Percentiles rank a stretch among this genome's conserved stretches.
phyloP scores from a whole-genome alignment of 1,140 invertebrate species.

The Pomacea maculata region DNA sequence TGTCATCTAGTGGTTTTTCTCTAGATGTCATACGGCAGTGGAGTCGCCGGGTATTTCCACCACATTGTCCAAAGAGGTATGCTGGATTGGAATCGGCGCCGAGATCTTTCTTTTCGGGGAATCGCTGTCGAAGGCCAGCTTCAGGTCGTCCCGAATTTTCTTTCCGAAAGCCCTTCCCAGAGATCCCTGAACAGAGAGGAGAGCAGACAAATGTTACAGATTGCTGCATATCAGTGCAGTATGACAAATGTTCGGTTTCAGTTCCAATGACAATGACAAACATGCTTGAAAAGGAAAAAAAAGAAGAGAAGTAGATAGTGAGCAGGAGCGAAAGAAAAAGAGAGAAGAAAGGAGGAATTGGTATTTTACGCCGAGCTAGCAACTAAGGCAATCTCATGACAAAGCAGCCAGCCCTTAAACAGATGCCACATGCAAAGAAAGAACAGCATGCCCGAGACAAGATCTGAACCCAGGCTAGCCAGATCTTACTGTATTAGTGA shows the following conservation, averaged over 20 bases:
- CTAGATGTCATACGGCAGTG: background rate
- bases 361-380: too few species aligned
- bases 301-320: too few species aligned
- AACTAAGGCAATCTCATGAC: too few species aligned
- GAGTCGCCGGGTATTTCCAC: constrained; percentile 24
- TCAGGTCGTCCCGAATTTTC: constrained; percentile 70
- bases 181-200: constrained; percentile 72
- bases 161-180: constrained; percentile 79
- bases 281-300: too few species aligned
- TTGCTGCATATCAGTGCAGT: too few species aligned
- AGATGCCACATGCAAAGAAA: too few species aligned
- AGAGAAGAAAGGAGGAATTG: too few species aligned
- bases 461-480: background rate
- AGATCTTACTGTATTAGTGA: background rate
- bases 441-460: background rate
- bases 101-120: constrained; percentile 41
- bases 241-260: too few species aligned
- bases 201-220: too few species aligned
- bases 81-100: constrained; percentile 41
- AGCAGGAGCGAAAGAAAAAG: too few species aligned
- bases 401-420: too few species aligned
- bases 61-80: constrained; percentile 25
- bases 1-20: background rate
- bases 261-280: too few species aligned
- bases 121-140: constrained; percentile 34